Base-by-base conservation (phyloP, 2,888 invertebrate genomes). In the Axea sp. region DNA sequence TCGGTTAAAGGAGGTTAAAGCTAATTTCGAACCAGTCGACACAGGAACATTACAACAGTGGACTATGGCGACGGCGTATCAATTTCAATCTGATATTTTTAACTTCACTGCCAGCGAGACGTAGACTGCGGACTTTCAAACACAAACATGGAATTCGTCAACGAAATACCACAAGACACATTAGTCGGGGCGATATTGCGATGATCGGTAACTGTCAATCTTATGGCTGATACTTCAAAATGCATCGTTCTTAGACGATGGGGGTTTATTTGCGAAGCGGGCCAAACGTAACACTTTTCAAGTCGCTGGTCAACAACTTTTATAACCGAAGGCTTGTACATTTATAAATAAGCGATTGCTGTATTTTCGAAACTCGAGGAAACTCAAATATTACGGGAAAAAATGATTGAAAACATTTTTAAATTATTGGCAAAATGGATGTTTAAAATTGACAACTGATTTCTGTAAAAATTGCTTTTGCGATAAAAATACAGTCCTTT, bases 81-180 rank as follows among this genome's bases (percentile, higher is more conserved):
- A 75, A 60, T 75, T 75, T 49, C 72, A 62, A 69, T 69, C 72
- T 37, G 68, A 64, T 60, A 68, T 60, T 62, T 76, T 77, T 74
- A 60, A 71, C 68, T 74, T 76, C 60, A 51, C 60, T 45, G 74
- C 77, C 57, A 72, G 53, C 59, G 37, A 30, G 45, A 45, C 67
- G 53, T 55, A 59, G 51, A 33, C 47, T 45, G 60, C 60, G 9
- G 47, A 65, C 59, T 51, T 41, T 33, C 24, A 73, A 4, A 67
- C 67, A 73, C 73, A 73, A 67, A 73, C 67, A 67, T 55, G 47
- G 62, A 73, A 73, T 60, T 73, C 51, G 55, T 60, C 65, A 65
- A 60, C 47, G 53, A 31, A 53, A 65, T 53, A 65, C 43, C 19
- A 33, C 53, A 19, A 33, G 30, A 64, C 28, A 55, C 15, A 28